phyloP scores from a whole-genome alignment of 2,888 invertebrate species.

The Tanypteryx hageni region DNA sequence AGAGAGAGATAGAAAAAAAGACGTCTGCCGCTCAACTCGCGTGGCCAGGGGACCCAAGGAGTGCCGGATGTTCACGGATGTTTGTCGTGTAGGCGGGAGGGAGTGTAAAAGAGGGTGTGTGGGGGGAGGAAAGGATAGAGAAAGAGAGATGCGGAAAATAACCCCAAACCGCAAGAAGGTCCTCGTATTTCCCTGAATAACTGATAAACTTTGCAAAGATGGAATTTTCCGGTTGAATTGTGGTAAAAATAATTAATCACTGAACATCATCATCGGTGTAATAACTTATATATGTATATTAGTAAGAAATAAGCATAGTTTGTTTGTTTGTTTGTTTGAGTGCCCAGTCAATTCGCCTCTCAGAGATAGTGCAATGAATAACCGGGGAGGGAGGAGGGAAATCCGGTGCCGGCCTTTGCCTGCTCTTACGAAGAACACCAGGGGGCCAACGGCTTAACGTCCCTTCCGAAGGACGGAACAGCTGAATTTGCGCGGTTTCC shows the following conservation, averaged over 20 bases:
- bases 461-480: no score
- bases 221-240: neutral
- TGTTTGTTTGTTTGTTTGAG: no score
- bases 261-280: no score
- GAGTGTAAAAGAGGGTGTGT: neutral
- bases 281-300: no score
- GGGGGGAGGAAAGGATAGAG: neutral
- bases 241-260: neutral
- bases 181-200: neutral
- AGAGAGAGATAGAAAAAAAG: neutral
- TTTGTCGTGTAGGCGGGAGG: constrained; percentile 25
- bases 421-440: no score
- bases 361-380: no score
- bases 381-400: no score
- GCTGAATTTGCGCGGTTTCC: no score
- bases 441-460: no score
- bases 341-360: no score
- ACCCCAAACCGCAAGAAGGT: neutral
- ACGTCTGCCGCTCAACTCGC: constrained; percentile 8
- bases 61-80: constrained; percentile 32
- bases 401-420: no score
- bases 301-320: no score
- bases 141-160: neutral
- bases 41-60: constrained; percentile 15
- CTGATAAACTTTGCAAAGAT: neutral